phyloP scores from a whole-genome alignment of 2,113 vertebrate species.

The Crotalus helleri region DNA sequence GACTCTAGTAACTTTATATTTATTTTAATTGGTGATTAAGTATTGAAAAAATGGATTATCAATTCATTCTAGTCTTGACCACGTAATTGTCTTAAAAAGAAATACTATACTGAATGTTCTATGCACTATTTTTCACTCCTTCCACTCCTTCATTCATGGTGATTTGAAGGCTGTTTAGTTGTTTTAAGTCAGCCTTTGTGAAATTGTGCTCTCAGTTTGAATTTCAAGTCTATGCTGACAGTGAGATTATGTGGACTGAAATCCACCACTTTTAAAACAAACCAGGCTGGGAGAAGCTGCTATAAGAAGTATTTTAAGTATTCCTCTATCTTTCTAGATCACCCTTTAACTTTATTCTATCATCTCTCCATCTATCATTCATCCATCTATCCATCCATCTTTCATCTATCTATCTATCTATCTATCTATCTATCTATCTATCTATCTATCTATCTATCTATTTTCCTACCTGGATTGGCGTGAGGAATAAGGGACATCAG shows the following conservation, averaged over 20 bases:
- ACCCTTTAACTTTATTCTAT: neutral
- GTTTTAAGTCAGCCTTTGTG: neutral
- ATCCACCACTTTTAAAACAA: neutral
- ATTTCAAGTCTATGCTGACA: neutral
- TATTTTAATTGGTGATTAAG: neutral
- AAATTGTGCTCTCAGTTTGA: neutral
- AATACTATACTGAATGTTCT: neutral
- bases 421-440: no score
- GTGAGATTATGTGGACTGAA: neutral
- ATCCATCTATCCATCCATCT: no score
- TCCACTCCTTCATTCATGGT: neutral
- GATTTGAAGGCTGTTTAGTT: neutral
- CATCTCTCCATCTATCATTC: neutral
- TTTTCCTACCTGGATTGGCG: no score
- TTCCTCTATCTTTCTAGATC: neutral
- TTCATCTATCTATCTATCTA: no score
- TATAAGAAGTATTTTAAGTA: neutral
- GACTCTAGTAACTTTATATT: neutral
- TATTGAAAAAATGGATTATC: neutral
- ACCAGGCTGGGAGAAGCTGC: neutral
- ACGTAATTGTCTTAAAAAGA: neutral
- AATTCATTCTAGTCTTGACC: neutral
- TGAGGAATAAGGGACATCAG: no score
- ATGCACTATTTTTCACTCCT: neutral
- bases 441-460: no score